These are phyloP conservation scores for Spisula subtruncata DNA, from an alignment of 2,888 invertebrate genomes.

Conservation along the genomic window DNA sequence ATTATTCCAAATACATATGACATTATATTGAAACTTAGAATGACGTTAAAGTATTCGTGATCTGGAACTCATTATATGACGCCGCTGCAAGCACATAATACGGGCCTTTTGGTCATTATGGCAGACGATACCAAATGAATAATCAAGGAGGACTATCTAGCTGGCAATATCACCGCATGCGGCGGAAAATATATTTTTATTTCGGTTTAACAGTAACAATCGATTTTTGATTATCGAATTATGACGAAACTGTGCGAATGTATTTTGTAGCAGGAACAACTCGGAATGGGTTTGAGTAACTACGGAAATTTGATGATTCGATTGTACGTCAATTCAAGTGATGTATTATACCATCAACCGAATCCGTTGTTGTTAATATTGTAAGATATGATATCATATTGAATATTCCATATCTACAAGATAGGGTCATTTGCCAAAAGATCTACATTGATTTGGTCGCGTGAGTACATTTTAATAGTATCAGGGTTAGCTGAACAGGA, in stretches of 20 bases:
- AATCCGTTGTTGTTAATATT: neutral
- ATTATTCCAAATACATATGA: too few species aligned
- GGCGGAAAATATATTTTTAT: too few species aligned
- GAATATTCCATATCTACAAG: conserved; percentile 10
- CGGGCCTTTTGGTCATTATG: too few species aligned
- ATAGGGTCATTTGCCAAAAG: conserved; percentile 12
- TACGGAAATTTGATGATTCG: neutral
- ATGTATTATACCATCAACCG: neutral
- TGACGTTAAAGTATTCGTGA: neutral
- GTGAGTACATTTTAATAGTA: conserved; percentile 25
- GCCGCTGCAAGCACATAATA: too few species aligned
- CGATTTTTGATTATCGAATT: too few species aligned
- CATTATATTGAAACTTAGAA: too few species aligned
- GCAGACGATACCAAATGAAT: too few species aligned
- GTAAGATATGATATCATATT: neutral
- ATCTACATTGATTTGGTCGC: conserved; percentile 23
- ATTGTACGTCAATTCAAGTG: neutral
- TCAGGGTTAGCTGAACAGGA: neutral
- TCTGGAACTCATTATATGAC: neutral
- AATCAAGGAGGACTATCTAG: too few species aligned
- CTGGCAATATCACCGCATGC: too few species aligned
- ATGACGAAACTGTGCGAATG: too few species aligned
- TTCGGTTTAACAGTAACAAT: too few species aligned
- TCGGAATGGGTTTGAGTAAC: neutral
- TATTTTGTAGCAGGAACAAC: too few species aligned